Evolutionary conservation across 2,113 vertebrate species (phyloP).

Genomic region (Castor canadensis): DNA sequence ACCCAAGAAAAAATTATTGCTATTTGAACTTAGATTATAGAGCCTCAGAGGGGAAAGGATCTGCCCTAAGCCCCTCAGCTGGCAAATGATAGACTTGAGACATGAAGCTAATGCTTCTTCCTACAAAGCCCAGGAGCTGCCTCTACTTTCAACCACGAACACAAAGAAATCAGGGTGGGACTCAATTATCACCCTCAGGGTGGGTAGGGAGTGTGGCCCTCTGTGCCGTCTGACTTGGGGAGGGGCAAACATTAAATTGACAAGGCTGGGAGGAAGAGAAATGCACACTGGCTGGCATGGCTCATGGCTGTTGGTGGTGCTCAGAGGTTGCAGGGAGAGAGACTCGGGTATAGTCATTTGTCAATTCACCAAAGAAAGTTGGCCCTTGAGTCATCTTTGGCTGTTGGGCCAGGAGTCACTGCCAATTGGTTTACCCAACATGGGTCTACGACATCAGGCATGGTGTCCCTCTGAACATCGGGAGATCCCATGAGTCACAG

Average conservation of each 20-base stretch:
- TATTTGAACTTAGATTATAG: neutral
- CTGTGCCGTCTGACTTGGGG: neutral
- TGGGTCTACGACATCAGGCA: neutral
- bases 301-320: neutral
- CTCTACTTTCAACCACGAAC: neutral
- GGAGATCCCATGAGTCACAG: neutral
- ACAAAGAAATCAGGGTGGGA: neutral
- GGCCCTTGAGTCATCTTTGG: neutral
- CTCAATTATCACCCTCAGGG: neutral
- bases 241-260: neutral
- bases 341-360: too few relatives aligned
- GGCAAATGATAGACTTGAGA: neutral
- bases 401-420: neutral
- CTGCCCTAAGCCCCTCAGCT: neutral
- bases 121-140: neutral
- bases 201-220: accelerated
- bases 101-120: neutral
- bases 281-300: neutral
- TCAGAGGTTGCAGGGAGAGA: neutral
- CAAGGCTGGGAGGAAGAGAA: neutral
- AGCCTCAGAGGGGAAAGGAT: neutral
- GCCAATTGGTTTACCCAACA: neutral
- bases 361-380: neutral
- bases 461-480: neutral
- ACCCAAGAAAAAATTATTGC: neutral